Conservation (phyloP, 2,888 invertebrate species). For the Molorchus minor region DNA sequence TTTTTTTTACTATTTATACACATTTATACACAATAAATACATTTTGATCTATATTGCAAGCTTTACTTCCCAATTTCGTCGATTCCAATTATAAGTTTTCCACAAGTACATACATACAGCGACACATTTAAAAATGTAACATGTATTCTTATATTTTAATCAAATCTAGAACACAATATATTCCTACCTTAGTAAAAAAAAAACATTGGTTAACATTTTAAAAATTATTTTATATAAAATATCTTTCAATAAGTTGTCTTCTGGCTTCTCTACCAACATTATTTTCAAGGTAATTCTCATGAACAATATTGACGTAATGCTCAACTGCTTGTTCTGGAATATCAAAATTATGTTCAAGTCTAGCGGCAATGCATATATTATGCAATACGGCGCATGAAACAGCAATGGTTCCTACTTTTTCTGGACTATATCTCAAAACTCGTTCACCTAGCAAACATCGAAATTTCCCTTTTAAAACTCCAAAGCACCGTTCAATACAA, state of each 20-base stretch:
- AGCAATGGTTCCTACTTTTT: background rate
- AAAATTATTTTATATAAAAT: too few relatives aligned
- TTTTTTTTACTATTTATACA: too few relatives aligned
- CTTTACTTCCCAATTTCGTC: too few relatives aligned
- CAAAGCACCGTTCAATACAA: background rate
- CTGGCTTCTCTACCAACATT: background rate
- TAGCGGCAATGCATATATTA: background rate
- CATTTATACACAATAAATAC: too few relatives aligned
- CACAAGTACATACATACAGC: too few relatives aligned
- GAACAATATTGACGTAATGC: background rate
- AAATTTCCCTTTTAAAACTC: background rate
- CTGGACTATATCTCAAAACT: background rate
- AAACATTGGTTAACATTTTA: too few relatives aligned
- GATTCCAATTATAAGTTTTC: too few relatives aligned
- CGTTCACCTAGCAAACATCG: background rate
- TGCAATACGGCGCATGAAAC: background rate
- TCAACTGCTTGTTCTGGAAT: background rate
- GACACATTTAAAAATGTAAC: too few relatives aligned
- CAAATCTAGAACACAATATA: too few relatives aligned
- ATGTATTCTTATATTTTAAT: too few relatives aligned
- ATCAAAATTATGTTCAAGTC: background rate
- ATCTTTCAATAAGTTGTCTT: background rate
- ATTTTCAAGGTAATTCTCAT: background rate
- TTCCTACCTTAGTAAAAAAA: too few relatives aligned
- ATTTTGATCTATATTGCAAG: too few relatives aligned